Base-by-base conservation (phyloP, 2,888 invertebrate genomes). In the Dasypogon diadema region DNA sequence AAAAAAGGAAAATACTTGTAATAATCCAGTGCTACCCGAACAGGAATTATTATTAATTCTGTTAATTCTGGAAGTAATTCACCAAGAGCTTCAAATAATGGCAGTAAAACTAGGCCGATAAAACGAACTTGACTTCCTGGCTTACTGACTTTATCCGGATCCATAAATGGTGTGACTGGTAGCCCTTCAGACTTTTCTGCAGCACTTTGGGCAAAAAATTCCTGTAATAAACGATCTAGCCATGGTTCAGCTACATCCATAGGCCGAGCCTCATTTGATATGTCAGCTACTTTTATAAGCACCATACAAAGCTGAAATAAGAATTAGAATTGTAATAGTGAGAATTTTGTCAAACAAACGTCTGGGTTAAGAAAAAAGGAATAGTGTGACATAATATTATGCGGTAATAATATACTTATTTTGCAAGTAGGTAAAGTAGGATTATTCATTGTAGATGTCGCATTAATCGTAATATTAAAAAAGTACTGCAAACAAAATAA, bases 151-250 rank as follows among this genome's bases (percentile, higher is more conserved):
- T 93, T 94, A 79, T 94, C 93, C 34, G 93, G 89, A 85, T 94
- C 94, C 94, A 94, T 94, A 83, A 94, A 94, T 0, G 94, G 93
- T 24, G 94, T 93, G 26, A 94, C 93, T 2, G 94, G 94, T 78
- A 94, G 87, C 8, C 94, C 94, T 84, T 93, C 93, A 26, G 92
- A 87, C 83, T 93, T 93, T 84, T 94, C 94, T 2, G 92, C 91
- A 80, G 94, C 94, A 84, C 92, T 92, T 85, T 93, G 92, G 80
- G 92, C 91, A 84, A 92, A 92, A 83, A 93, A 93, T 84, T 93
- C 91, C 84, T 89, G 85, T 68, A 86, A 81, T 51, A 94, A 87
- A 76, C 91, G 90, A 83, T 94, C 94, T 78, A 93, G 85, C 94
- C 94, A 94, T 0, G 93, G 93, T 80, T 94, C 93, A 2, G 94